phyloP scores from a whole-genome alignment of 2,113 vertebrate species.

The Heterochromis multidens region DNA sequence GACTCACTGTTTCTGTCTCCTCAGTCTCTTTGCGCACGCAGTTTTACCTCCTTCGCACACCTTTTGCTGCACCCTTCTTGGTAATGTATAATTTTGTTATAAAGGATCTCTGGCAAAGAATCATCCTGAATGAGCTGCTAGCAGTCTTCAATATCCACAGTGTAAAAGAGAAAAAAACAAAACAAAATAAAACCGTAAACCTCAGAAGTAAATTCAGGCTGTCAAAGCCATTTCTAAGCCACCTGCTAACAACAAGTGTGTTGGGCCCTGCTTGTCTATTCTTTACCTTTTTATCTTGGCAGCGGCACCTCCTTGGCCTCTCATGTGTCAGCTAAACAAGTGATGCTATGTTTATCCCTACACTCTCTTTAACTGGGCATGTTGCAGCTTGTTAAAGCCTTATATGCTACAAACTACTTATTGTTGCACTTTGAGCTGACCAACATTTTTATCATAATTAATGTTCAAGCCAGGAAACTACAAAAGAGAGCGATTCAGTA shows the following conservation, averaged over 20 bases:
- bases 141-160: background rate
- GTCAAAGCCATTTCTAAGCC: background rate
- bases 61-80: background rate
- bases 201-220: background rate
- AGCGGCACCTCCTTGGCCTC: background rate
- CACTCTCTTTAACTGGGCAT: background rate
- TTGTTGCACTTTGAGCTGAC: background rate
- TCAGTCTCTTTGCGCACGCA: background rate
- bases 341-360: slow-evolving; percentile 26
- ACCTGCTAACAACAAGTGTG: background rate
- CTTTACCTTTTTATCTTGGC: background rate
- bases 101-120: background rate
- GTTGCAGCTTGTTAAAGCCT: background rate
- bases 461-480: background rate
- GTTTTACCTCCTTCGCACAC: background rate
- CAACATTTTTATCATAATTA: background rate
- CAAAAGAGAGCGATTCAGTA: background rate
- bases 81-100: background rate
- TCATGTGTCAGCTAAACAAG: slow-evolving; percentile 6
- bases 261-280: background rate
- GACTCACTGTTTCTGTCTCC: background rate
- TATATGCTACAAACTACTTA: background rate
- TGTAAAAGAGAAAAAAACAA: too few species aligned
- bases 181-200: background rate
- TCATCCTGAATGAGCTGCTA: background rate